Conservation (phyloP, 1,140 invertebrate genomes). For the Aricia agestis region DNA sequence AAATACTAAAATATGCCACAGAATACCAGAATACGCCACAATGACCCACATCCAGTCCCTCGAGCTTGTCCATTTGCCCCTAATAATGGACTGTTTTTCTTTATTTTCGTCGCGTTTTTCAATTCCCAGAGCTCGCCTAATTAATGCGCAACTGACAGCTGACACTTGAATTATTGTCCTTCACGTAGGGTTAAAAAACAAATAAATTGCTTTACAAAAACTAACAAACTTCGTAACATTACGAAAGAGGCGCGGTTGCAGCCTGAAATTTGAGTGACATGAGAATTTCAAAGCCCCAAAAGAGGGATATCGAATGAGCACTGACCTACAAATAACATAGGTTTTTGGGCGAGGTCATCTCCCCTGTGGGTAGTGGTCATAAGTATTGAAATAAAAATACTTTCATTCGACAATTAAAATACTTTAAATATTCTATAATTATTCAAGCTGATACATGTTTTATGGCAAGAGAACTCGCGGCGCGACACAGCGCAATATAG, state of each 20-base stretch:
- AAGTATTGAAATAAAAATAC: too few relatives aligned
- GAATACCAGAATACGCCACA: neutral
- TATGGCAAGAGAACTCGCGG: too few relatives aligned
- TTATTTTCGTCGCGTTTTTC: constrained; percentile 51
- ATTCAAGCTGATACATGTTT: too few relatives aligned
- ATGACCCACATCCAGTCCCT: constrained; percentile 23
- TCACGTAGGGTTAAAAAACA: neutral
- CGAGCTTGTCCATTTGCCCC: constrained; percentile 39
- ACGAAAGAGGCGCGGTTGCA: too few relatives aligned
- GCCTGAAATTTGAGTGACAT: too few relatives aligned
- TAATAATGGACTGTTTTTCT: constrained; percentile 42
- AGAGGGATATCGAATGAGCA: too few relatives aligned
- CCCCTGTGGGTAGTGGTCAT: too few relatives aligned
- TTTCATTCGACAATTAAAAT: too few relatives aligned
- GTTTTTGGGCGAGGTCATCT: neutral
- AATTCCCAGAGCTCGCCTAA: constrained; percentile 54
- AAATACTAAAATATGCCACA: neutral
- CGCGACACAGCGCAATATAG: too few relatives aligned
- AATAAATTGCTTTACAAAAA: neutral
- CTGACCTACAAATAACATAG: neutral
- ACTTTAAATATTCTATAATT: too few relatives aligned
- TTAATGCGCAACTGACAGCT: constrained; percentile 38
- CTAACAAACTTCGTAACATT: neutral
- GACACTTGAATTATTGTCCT: constrained; percentile 31
- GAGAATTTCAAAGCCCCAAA: too few relatives aligned